phyloP scores from a whole-genome alignment of 2,888 invertebrate genomes.

The Clusia tigrina region DNA sequence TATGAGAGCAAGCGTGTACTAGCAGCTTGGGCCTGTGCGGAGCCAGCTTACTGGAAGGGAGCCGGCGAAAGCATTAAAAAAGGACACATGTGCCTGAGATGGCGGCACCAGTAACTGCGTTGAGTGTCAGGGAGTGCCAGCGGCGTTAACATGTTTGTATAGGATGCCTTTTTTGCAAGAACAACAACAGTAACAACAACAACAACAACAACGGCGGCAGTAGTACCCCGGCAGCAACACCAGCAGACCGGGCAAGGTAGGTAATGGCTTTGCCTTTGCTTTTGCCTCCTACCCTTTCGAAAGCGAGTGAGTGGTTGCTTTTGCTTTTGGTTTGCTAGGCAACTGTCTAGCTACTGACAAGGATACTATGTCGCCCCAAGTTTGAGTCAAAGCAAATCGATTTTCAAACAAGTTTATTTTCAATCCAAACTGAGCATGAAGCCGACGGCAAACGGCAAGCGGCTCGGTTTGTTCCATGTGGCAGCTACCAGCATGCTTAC shows the following conservation, averaged over 20 bases:
- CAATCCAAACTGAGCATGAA: conserved; percentile 2
- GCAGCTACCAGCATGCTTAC: neutral
- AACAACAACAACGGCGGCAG: neutral
- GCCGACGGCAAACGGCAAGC: neutral
- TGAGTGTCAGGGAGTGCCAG: neutral
- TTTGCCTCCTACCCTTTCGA: no score
- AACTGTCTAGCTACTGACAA: neutral
- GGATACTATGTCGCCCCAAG: neutral
- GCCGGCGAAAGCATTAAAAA: no score
- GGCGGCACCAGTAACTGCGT: neutral
- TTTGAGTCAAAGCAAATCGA: conserved; percentile 1
- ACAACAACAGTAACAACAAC: neutral
- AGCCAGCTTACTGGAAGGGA: no score
- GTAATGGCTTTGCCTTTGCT: neutral
- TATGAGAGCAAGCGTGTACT: neutral
- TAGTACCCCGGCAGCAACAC: neutral
- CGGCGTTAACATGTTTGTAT: conserved; percentile 1
- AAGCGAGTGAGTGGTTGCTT: neutral
- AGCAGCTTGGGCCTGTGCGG: neutral
- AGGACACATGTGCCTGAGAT: no score
- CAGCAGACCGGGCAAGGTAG: neutral
- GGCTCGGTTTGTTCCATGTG: neutral
- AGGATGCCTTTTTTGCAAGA: neutral
- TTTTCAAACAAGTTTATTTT: conserved; percentile 9
- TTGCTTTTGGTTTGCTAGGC: neutral